Percentiles rank a stretch among this genome's conserved stretches.
Evolutionary conservation across 2,797 vertebrate genomes (phyloP).

Genomic region (Euthynnus affinis): DNA sequence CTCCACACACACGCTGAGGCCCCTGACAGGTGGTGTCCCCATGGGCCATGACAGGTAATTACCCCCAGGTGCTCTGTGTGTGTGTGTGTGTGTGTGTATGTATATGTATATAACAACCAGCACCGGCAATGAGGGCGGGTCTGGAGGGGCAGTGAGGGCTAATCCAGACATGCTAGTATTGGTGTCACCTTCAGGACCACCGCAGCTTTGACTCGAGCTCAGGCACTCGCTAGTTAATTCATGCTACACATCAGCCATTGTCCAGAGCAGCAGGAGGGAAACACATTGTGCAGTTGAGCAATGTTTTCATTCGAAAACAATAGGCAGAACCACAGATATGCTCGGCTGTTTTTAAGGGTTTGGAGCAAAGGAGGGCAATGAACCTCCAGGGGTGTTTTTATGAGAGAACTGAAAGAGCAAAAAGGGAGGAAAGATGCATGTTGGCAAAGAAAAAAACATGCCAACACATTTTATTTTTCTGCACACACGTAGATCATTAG

Average conservation of each 20-base stretch:
- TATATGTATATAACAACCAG: conserved; percentile 18
- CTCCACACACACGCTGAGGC: conserved; percentile 7
- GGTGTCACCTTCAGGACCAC: conserved; percentile 58
- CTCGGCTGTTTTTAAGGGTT: conserved; percentile 38
- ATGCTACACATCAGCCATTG: conserved; percentile 53
- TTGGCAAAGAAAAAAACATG: conserved; percentile 28
- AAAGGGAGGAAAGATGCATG: conserved; percentile 39
- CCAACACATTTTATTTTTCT: conserved; percentile 13
- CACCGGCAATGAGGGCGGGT: conserved; percentile 17
- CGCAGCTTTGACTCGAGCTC: conserved; percentile 30
- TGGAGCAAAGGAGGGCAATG: conserved; percentile 41
- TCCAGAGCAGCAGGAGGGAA: conserved; percentile 65
- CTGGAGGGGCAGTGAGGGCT: conserved; percentile 29
- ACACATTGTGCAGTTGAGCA: conserved; percentile 61
- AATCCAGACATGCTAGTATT: conserved; percentile 54
- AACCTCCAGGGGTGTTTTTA: conserved; percentile 55
- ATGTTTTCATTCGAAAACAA: conserved; percentile 73
- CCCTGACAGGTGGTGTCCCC: conserved; percentile 58
- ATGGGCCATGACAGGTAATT: conserved; percentile 65
- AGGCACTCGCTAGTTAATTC: conserved; percentile 46
- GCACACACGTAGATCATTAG: conserved; percentile 5
- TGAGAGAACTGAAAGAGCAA: conserved; percentile 39
- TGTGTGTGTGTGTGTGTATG: conserved; percentile 7
- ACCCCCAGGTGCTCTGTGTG: conserved; percentile 51
- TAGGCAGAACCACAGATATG: conserved; percentile 65